A percentile compares a stretch with the other conserved stretches of the same genome.
phyloP scores from a whole-genome alignment of 2,113 vertebrate species.

The Anhinga anhinga region DNA sequence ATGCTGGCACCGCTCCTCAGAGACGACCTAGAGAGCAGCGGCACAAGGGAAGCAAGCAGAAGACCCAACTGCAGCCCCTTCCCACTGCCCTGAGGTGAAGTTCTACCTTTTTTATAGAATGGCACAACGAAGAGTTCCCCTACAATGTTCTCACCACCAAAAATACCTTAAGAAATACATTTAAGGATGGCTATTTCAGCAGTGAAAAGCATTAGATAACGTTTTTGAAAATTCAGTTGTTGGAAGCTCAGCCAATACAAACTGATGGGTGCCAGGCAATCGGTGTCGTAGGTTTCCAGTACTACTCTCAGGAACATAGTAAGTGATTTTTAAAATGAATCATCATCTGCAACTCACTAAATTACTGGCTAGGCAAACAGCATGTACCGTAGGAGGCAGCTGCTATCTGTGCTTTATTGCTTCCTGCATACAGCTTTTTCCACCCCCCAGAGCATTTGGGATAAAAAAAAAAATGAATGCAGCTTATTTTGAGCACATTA shows the following conservation, averaged over 20 bases:
- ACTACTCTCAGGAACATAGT: rapidly evolving
- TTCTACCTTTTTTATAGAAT: neutral
- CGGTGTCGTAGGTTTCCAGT: neutral
- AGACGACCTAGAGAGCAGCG: neutral
- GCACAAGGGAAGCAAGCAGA: neutral
- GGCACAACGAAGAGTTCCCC: neutral
- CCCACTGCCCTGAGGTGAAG: neutral
- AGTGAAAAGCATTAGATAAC: neutral
- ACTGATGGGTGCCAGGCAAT: neutral
- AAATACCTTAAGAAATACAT: too few species aligned
- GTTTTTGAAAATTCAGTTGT: neutral
- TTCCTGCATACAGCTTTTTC: neutral
- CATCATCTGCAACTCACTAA: neutral
- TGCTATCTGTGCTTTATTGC: neutral
- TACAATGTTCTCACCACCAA: neutral
- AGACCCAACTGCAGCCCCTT: neutral
- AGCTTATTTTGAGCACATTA: neutral
- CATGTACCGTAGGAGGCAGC: too few species aligned
- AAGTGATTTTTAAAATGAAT: neutral
- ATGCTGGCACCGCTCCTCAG: neutral
- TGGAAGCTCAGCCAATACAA: neutral
- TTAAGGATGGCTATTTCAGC: neutral
- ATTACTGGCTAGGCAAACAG: neutral
- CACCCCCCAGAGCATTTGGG: neutral
- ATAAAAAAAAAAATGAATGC: rapidly evolving